Percentiles rank a stretch among this genome's conserved stretches.
phyloP scores from a whole-genome alignment of 2,113 vertebrate genomes.

The Muntiacus muntjak region DNA sequence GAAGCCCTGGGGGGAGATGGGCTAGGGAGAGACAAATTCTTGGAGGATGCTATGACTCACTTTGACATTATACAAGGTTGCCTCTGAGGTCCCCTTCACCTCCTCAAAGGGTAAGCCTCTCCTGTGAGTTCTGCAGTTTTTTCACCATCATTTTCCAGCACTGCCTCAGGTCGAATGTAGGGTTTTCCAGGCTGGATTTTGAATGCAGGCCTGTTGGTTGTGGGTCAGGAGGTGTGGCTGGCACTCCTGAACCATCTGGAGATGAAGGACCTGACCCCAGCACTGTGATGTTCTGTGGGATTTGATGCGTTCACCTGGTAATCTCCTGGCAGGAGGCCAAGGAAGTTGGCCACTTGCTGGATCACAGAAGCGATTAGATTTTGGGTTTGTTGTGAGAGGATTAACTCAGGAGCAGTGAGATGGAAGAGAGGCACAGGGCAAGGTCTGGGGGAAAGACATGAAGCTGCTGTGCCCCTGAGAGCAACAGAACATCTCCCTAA shows the following conservation, averaged over 20 bases:
- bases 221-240: conserved; percentile 93
- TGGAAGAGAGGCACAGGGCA: not conserved
- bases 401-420: not conserved
- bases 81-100: conserved; percentile 93
- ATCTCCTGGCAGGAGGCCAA: conserved; percentile 85
- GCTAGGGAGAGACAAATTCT: conserved; percentile 89
- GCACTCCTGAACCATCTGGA: conserved; percentile 89
- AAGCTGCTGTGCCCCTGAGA: not conserved
- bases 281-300: conserved; percentile 84
- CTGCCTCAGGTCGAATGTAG: conserved; percentile 80
- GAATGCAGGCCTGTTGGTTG: conserved; percentile 91
- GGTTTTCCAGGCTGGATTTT: conserved; percentile 89
- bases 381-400: not conserved
- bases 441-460: too few species aligned
- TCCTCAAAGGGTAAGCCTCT: conserved; percentile 95
- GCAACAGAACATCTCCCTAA: not conserved
- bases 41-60: conserved; percentile 93
- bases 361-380: conserved; percentile 83
- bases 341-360: conserved; percentile 80
- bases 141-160: conserved; percentile 87
- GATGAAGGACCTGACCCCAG: conserved; percentile 81
- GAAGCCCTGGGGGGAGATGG: conserved; percentile 73
- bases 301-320: conserved; percentile 83
- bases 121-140: conserved; percentile 98
- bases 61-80: conserved; percentile 93